Conservation (phyloP, 2,888 invertebrate genomes). For the Odontocolon sp. region DNA sequence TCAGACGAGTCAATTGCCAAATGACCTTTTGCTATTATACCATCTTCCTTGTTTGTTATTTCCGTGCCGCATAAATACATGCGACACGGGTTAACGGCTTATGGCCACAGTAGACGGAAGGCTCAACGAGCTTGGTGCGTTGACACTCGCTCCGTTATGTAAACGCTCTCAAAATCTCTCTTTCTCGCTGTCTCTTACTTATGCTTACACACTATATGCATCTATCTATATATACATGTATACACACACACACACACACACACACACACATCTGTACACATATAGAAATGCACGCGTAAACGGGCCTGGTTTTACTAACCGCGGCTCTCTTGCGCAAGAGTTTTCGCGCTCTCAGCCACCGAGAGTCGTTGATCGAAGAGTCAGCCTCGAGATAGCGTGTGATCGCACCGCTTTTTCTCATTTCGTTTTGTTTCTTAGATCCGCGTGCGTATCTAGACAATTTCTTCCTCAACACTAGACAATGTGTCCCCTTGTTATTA, state of each 20-base stretch:
- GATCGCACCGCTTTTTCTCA: slow-evolving; percentile 8
- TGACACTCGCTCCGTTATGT: slow-evolving; percentile 70
- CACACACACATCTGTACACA: background rate
- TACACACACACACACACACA: background rate
- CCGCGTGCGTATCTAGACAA: background rate
- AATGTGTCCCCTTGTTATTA: slow-evolving; percentile 24
- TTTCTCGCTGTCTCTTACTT: slow-evolving; percentile 38
- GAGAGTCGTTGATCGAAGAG: slow-evolving; percentile 26
- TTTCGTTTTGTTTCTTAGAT: background rate
- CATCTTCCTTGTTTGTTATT: slow-evolving; percentile 22
- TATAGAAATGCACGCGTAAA: slow-evolving; percentile 5
- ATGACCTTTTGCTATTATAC: background rate
- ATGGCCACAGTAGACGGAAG: slow-evolving; percentile 32
- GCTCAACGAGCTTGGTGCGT: slow-evolving; percentile 54
- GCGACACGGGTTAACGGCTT: slow-evolving; percentile 47
- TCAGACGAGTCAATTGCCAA: background rate
- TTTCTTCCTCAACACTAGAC: slow-evolving; percentile 9
- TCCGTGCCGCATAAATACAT: slow-evolving; percentile 5
- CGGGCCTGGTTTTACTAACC: slow-evolving; percentile 24
- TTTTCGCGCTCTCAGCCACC: background rate
- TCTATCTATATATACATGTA: background rate
- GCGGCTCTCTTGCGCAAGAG: slow-evolving; percentile 46
- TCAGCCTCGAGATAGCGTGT: background rate
- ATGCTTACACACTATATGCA: slow-evolving; percentile 8
- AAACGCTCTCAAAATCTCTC: slow-evolving; percentile 69